Base-by-base conservation (phyloP, 2,113 vertebrate genomes). In the Cygnus atratus region DNA sequence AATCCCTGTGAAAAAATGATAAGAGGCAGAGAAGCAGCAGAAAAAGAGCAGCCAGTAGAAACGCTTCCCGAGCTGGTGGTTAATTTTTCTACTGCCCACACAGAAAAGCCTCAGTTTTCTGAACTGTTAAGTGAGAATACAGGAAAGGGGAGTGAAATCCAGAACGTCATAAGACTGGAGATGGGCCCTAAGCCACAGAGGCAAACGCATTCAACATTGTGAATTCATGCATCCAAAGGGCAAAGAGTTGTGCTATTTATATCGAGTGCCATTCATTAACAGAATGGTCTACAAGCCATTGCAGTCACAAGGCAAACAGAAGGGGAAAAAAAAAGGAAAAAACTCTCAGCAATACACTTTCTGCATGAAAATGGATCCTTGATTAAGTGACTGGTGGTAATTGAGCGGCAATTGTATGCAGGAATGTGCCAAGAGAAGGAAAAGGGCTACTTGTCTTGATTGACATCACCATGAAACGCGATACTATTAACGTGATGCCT, bases 301-400 rank as follows among this genome's bases (percentile, higher is more conserved):
- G 72, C 29, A 50, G 58, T 88, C 76, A 67, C 68, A 39, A 52
- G 59, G 80, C 44, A 73, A 44, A 46, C 39, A 43, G 35, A 63
- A 21, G 43, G 43, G 31, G 39, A 75, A 80, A 79, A 59, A 90
- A 19, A 79, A 46, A n/a, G 26, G 75, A 77, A 79, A 59, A 22
- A 79, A 37, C 35, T 8, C 55, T 70, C 33, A 26, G 43, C 48
- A 59, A 83, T 35, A 20, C 50, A 21, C 17, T 68, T 80, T 73
- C 55, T 48, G 50, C 72, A 62, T 84, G 59, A 83, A 93, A 89
- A 91, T n/a, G 37, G 52, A 62, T 22, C 65, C 61, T 91, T 74
- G 73, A 81, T 91, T 77, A 84, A 79, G 77, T 13, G n/a, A 25
- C 75, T 55, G 76, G n/a, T 73, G 68, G 80, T 94, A 95, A 94